A percentile compares a stretch with the other conserved stretches of the same genome.
phyloP scores from a whole-genome alignment of 1,140 invertebrate species.

The Caenorhabditis brenneri region DNA sequence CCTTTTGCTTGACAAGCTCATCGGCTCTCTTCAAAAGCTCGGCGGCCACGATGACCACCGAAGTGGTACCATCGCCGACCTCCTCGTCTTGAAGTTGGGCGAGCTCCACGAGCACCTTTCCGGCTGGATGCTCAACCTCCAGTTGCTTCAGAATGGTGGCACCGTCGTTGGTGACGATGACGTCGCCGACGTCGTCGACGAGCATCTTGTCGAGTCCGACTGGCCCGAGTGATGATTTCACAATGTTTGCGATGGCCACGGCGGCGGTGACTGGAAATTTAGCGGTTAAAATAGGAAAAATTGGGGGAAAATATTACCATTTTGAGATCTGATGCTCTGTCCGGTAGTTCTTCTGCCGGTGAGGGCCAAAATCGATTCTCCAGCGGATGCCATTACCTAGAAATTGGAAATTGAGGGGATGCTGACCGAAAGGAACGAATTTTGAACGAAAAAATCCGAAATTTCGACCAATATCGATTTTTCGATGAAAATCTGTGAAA shows the following conservation, averaged over 20 bases:
- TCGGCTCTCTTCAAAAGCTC: constrained; percentile 92
- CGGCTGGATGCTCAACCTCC: constrained; percentile 98
- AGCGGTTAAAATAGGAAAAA: neutral
- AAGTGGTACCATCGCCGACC: constrained; percentile 99
- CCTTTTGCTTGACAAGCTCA: constrained; percentile 95
- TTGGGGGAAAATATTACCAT: constrained; percentile 78
- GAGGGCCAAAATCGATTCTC: constrained; percentile 65
- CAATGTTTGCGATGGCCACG: constrained; percentile 93
- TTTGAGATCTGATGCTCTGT: constrained; percentile 88
- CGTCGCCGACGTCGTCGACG: constrained; percentile 98
- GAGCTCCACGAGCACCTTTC: constrained; percentile 92
- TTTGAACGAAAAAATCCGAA: too few species aligned
- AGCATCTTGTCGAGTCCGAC: constrained; percentile 99
- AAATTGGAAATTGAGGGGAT: too few species aligned
- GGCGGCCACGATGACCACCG: constrained; percentile 87
- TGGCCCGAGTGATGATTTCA: constrained; percentile 96
- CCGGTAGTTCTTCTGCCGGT: constrained; percentile 84
- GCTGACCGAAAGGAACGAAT: too few species aligned
- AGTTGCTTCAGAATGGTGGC: constrained; percentile 94
- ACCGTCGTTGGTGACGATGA: constrained; percentile 98
- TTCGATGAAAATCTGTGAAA: too few species aligned
- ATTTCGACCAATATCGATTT: too few species aligned
- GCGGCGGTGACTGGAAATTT: constrained; percentile 84
- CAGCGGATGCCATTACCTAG: constrained; percentile 59
- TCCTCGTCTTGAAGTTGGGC: constrained; percentile 94